Conservation (phyloP, 2,113 vertebrate genomes). For the Corythoichthys intestinalis region DNA sequence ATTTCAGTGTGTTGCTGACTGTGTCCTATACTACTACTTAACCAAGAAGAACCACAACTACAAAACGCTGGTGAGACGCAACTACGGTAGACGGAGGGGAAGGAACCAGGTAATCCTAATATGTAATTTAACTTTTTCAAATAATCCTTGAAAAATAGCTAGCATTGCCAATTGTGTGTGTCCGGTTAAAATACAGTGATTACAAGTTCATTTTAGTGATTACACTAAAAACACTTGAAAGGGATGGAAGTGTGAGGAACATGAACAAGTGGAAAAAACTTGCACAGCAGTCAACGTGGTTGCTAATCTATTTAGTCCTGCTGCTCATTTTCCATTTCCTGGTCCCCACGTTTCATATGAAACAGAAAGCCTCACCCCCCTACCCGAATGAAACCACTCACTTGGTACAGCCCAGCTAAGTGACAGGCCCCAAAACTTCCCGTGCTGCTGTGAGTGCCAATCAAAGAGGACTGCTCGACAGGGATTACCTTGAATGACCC, state of each 20-base stretch:
- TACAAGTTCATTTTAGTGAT: constrained; percentile 28
- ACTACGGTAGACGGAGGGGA: constrained; percentile 90
- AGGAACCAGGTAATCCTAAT: constrained; percentile 84
- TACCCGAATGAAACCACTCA: constrained; percentile 49
- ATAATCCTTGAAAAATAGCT: neutral
- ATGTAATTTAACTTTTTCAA: neutral
- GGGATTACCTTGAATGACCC: constrained; percentile 84
- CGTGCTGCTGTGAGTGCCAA: constrained; percentile 73
- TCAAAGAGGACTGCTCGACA: constrained; percentile 67
- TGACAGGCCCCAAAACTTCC: constrained; percentile 77
- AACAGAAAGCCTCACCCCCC: constrained; percentile 16
- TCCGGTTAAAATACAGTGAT: constrained; percentile 21
- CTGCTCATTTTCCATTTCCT: constrained; percentile 24
- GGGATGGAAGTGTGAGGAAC: constrained; percentile 35
- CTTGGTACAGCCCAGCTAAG: constrained; percentile 67
- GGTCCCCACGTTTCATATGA: constrained; percentile 13
- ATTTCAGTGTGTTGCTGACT: constrained; percentile 90
- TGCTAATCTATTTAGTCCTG: constrained; percentile 41
- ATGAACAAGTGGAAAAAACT: constrained; percentile 34
- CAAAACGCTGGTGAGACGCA: constrained; percentile 93
- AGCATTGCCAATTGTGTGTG: neutral
- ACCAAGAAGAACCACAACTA: constrained; percentile 99
- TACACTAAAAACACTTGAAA: constrained; percentile 40
- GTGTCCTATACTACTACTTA: constrained; percentile 97
- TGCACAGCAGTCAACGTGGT: constrained; percentile 34